Evolutionary conservation across 2,888 invertebrate species (phyloP), one percentile per base, ranked within the genome.

Genomic region (Tiliacea aurago): DNA sequence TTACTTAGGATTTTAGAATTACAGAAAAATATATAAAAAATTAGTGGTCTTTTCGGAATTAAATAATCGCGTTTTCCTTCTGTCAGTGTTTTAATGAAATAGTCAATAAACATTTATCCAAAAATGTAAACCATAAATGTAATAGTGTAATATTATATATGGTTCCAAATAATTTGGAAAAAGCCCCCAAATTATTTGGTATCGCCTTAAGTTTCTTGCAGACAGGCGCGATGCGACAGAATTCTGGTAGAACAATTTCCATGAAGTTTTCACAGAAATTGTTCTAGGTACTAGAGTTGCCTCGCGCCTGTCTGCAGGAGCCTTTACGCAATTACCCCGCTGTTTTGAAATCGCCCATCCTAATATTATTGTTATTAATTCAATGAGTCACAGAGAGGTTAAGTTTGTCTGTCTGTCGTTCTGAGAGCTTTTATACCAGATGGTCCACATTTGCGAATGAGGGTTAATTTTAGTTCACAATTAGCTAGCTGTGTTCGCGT

Each of bases 401-500:
- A 62, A 55, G 65, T 47, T 51, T 73, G 65, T 73, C 55, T 64
- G 71, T 81, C 70, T 70, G 61, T 58, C 73, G 75, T 75, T 74
- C 73, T 83, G 83, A 78, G 83, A 85, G 83, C 76, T 86, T 81
- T 79, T 76, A 72, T 55, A 71, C 72, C 85, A 89, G 74, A 86
- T 89, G 87, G 73, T 76, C 71, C 76, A 84, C 86, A 84, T 87
- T 87, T 86, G 85, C 70, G 63, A 68, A 55, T 62, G 64, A 76
- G 63, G 61, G 86, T 83, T 89, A 85, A 88, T 86, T 89, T 84
- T 89, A 89, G 83, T 76, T 63, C 18, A 45, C 51, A 77, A 78
- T 78, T 73, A 76, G 51, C 59, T 64, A 20, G 69, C 47, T 13
- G 6, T 73, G 58, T 55, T 79, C 56, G 18, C 6, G 20, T 49